Percentiles rank a stretch among this genome's conserved stretches.
Conservation (phyloP, 1,140 invertebrate species). For the Campoletis sonorensis region DNA sequence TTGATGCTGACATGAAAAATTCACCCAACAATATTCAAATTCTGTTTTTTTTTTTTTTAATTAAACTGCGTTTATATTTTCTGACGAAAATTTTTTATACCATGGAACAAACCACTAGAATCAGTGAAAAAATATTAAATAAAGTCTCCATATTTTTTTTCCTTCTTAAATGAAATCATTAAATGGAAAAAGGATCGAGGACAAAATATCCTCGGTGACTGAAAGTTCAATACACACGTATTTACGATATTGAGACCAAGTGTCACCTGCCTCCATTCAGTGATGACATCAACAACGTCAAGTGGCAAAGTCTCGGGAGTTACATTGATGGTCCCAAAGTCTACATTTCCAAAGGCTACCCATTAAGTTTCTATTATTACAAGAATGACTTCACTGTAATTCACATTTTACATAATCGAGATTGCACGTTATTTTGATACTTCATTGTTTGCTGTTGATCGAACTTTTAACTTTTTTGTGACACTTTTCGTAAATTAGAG, state of each 20-base stretch:
- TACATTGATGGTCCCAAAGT: conserved; percentile 48
- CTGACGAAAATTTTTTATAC: no score
- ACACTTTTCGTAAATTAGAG: no score
- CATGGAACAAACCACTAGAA: no score
- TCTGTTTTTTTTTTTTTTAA: no score
- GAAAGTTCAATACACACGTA: neutral
- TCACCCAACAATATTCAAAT: no score
- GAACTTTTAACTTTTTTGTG: neutral
- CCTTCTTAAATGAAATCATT: no score
- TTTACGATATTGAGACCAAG: conserved; percentile 43
- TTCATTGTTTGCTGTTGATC: neutral
- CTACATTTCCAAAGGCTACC: conserved; percentile 49
- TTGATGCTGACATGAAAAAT: no score
- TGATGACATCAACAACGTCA: conserved; percentile 66
- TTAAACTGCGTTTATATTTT: no score
- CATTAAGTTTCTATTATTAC: conserved; percentile 56
- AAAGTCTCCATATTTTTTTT: no score
- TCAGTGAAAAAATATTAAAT: no score
- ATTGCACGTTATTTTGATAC: conserved; percentile 13
- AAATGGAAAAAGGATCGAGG: no score
- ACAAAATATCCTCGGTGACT: no score
- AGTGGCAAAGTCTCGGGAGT: conserved; percentile 59
- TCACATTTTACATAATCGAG: conserved; percentile 47
- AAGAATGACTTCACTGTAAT: conserved; percentile 62
- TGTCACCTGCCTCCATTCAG: conserved; percentile 64